Evolutionary conservation across 2,797 vertebrate genomes (phyloP), one percentile per base, ranked within the genome.

Genomic region (Galago senegalensis): DNA sequence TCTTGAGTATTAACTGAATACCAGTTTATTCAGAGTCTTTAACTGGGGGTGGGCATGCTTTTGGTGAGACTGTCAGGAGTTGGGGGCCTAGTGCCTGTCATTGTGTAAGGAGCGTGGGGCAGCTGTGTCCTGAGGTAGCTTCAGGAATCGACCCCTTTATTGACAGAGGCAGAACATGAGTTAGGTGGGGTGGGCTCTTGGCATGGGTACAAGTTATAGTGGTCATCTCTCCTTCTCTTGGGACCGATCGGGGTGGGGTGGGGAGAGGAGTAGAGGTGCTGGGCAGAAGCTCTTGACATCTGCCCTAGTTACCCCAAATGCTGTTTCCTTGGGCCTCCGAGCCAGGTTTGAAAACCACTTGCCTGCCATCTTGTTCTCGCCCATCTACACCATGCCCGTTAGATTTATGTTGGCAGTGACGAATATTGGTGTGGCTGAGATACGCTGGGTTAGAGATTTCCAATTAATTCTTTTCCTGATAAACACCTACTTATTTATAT

Each of bases 341-440:
- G 17, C 60, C 49, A 31, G 37, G n/a, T 73, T 72, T 79, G 6
- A 29, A 75, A 72, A 40, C 20, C 31, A 58, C 70, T 46, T 6
- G 31, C 16, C 31, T 1, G 3, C 3, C 3, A 8, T 29, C 61
- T 25, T 7, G 56, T 72, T 89, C 67, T 63, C 3, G 0, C 72
- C n/a, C 25, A 12, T 40, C 2, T 34, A 6, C 1, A 3, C 1
- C 2, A 1, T 6, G 3, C 37, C 0, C 14, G 23, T 53, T 17
- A 49, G 34, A 5, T 61, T 6, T 70, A 12, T 16, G 5, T 88
- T 79, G 14, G 4, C 49, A 29, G 60, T 72, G 29, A 84, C 75
- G 12, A 49, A 25, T 46, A 12, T 4, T 4, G 69, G 12, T 3
- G 49, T 17, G 16, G 58, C 49, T 27, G 60, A 72, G 43, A 46